phyloP scores from a whole-genome alignment of 2,888 invertebrate species.

The Terebella lapidaria region DNA sequence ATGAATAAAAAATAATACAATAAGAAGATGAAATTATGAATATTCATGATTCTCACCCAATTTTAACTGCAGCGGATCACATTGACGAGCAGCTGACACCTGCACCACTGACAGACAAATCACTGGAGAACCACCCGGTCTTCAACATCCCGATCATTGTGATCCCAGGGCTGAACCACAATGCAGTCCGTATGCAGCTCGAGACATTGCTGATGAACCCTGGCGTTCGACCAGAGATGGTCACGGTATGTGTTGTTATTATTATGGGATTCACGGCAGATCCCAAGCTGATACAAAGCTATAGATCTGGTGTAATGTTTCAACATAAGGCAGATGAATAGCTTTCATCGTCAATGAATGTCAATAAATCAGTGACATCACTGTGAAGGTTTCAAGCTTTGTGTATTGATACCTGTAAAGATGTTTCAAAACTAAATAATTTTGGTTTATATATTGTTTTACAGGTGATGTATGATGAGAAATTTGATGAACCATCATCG shows the following conservation, averaged over 20 bases:
- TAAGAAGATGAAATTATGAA: too few species aligned
- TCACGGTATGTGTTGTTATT: constrained; percentile 45
- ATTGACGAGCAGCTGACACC: constrained; percentile 51
- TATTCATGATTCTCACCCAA: too few species aligned
- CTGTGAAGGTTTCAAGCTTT: too few species aligned
- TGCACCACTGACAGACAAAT: constrained; percentile 44
- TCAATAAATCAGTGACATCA: too few species aligned
- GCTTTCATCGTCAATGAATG: too few species aligned
- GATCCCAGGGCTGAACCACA: constrained; percentile 39
- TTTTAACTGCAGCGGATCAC: constrained; percentile 34
- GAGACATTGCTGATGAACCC: constrained; percentile 58
- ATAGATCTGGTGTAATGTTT: too few species aligned
- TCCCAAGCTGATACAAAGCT: too few species aligned
- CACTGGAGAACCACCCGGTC: constrained; percentile 43
- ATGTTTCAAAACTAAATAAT: too few species aligned
- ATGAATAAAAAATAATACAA: too few species aligned
- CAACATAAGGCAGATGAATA: too few species aligned
- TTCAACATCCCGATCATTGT: constrained; percentile 55
- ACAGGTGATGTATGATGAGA: constrained; percentile 50
- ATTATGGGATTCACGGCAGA: background rate
- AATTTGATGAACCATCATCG: constrained; percentile 50
- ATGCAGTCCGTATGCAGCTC: constrained; percentile 43
- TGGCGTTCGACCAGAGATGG: constrained; percentile 55
- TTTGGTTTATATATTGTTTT: too few species aligned
- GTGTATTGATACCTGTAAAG: too few species aligned